Percentiles rank a stretch among this genome's conserved stretches.
phyloP scores from a whole-genome alignment of 2,113 vertebrate genomes.

The Nycticryphes semicollaris region DNA sequence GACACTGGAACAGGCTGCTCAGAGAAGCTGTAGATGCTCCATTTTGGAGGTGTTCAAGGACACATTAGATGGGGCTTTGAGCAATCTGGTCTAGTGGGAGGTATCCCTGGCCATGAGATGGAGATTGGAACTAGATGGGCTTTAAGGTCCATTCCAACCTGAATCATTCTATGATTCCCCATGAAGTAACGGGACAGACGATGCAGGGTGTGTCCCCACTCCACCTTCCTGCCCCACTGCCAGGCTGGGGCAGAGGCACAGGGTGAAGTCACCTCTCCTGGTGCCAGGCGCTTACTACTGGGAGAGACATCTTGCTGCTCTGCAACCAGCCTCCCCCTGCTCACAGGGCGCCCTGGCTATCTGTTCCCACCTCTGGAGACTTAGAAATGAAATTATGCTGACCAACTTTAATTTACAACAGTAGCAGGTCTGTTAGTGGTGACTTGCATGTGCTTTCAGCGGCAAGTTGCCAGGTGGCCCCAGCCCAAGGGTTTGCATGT shows the following conservation, averaged over 20 bases:
- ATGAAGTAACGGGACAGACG: neutral
- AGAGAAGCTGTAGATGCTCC: too few species aligned
- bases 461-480: neutral
- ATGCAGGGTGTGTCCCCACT: rapidly evolving
- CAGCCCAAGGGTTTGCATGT: neutral
- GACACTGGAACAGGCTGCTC: too few species aligned
- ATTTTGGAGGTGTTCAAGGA: too few species aligned
- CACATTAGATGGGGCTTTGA: too few species aligned
- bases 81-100: too few species aligned
- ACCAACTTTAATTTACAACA: neutral
- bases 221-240: neutral
- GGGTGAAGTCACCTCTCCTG: neutral
- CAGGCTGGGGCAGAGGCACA: neutral
- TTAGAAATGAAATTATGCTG: neutral
- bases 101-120: neutral
- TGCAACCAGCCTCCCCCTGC: rapidly evolving
- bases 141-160: neutral
- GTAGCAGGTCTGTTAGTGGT: neutral
- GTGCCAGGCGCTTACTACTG: rapidly evolving
- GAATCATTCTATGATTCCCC: neutral
- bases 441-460: neutral
- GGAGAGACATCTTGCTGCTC: rapidly evolving
- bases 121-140: neutral
- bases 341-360: neutral
- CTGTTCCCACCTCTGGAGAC: neutral